phyloP scores from a whole-genome alignment of 2,797 vertebrate species.

The Falco novaeseelandiae region DNA sequence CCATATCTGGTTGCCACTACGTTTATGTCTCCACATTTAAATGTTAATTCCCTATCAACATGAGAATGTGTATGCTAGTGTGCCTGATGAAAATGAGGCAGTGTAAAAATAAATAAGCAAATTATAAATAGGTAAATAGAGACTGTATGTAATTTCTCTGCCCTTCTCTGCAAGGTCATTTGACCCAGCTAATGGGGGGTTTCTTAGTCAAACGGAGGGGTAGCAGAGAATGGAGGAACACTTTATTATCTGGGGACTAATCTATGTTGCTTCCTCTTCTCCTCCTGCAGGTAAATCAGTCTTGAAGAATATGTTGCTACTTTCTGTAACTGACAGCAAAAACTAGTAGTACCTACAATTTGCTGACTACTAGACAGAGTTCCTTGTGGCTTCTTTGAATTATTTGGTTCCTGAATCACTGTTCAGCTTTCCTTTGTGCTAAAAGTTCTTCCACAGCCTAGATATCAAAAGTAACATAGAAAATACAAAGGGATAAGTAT shows the following conservation, averaged over 20 bases:
- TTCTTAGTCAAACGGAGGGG: neutral
- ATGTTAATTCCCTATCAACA: constrained; percentile 19
- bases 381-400: neutral
- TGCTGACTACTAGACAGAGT: neutral
- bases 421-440: neutral
- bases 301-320: neutral
- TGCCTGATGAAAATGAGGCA: neutral
- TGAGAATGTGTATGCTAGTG: neutral
- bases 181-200: neutral
- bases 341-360: neutral
- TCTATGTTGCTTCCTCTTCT: neutral
- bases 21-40: neutral
- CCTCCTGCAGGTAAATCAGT: neutral
- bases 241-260: neutral
- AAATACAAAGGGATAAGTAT: neutral
- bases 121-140: neutral
- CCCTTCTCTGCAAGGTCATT: neutral
- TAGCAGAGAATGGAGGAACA: neutral
- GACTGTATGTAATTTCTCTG: neutral
- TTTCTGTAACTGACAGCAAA: neutral
- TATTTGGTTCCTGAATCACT: neutral
- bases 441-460: neutral
- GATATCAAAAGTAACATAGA: neutral
- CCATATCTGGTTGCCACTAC: neutral
- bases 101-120: constrained; percentile 4